Evolutionary conservation across 2,888 invertebrate species (phyloP).

Genomic region (Charanyca ferruginea): DNA sequence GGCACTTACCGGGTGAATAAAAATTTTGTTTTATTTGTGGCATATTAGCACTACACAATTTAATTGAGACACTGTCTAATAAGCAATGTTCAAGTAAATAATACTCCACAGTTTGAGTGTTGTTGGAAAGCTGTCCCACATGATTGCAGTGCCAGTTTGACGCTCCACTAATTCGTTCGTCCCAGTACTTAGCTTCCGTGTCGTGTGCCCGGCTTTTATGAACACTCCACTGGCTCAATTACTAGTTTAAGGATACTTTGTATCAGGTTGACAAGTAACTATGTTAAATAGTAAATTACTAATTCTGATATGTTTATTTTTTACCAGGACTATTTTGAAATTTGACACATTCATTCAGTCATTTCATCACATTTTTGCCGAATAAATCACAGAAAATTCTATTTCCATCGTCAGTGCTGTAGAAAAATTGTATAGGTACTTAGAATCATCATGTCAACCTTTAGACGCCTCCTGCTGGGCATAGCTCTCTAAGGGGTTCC

Average conservation of each 20-base stretch:
- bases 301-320: too few species aligned
- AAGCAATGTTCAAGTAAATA: neutral
- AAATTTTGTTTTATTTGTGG: too few species aligned
- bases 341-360: too few species aligned
- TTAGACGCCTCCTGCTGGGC: too few species aligned
- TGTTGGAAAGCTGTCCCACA: constrained; percentile 58
- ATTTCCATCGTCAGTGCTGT: too few species aligned
- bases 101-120: constrained; percentile 22
- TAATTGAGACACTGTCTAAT: too few species aligned
- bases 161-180: constrained; percentile 56
- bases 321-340: too few species aligned
- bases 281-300: neutral
- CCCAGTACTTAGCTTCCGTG: constrained; percentile 44
- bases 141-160: constrained; percentile 43
- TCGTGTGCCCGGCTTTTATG: constrained; percentile 41
- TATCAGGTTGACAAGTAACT: neutral
- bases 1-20: too few species aligned
- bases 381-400: neutral
- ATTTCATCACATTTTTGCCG: neutral
- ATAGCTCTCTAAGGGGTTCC: too few species aligned
- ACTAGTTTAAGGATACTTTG: constrained; percentile 40
- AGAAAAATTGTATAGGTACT: too few species aligned
- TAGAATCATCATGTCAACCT: too few species aligned
- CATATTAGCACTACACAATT: too few species aligned
- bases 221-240: constrained; percentile 29